Conservation (phyloP, 1,140 invertebrate genomes). For the Trichogramma pretiosum region DNA sequence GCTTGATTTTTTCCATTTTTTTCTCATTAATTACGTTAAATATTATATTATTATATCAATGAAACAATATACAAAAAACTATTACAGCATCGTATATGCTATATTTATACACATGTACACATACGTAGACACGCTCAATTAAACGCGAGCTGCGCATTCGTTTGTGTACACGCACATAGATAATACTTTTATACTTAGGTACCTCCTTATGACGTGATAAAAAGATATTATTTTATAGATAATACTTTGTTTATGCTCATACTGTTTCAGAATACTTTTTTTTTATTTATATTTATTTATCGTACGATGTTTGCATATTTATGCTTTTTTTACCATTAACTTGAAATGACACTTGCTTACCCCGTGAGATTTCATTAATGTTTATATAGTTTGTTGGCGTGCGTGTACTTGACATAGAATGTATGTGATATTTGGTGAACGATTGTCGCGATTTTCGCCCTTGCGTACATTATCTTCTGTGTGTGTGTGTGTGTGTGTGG, state of each 20-base stretch:
- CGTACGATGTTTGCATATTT: conserved; percentile 1
- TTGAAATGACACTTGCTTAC: conserved; percentile 1
- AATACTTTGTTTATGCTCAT: conserved; percentile 5
- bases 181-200: conserved; percentile 10
- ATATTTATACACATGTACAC: too few species aligned
- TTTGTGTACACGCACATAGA: too few species aligned
- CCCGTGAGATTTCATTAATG: conserved; percentile 7
- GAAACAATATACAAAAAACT: conserved; percentile 13
- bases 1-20: conserved; percentile 8
- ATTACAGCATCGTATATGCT: neutral
- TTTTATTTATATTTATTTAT: conserved; percentile 3
- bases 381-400: too few species aligned
- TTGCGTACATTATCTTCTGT: neutral
- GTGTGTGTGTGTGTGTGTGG: neutral
- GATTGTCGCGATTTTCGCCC: too few species aligned
- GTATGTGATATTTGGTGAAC: too few species aligned
- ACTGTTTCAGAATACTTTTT: neutral
- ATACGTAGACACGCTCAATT: too few species aligned
- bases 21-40: too few species aligned
- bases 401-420: too few species aligned
- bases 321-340: neutral
- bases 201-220: conserved; percentile 11
- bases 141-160: too few species aligned
- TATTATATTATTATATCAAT: too few species aligned
- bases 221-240: too few species aligned